A percentile compares a stretch with the other conserved stretches of the same genome.
These are phyloP conservation scores for Drosophila peninsularis DNA, from an alignment of 2,888 invertebrate genomes.

Conservation along the genomic window DNA sequence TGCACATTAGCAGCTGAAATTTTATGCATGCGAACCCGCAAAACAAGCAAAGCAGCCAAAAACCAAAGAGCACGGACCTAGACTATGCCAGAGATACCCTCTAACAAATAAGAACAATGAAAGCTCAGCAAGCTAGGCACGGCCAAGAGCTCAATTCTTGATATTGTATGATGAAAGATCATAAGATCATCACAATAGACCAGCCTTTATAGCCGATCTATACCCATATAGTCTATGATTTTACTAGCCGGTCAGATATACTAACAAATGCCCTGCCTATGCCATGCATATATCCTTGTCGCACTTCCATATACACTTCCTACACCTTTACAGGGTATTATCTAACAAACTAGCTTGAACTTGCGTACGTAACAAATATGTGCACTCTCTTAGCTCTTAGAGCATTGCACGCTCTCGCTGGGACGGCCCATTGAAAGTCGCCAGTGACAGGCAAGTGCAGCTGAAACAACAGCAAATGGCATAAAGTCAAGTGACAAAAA, in stretches of 20 bases:
- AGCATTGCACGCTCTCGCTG: constrained; percentile 19
- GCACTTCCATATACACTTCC: not conserved
- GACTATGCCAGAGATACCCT: constrained; percentile 20
- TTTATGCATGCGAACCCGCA: constrained; percentile 61
- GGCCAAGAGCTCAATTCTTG: not conserved
- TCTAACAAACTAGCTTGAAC: constrained; percentile 11
- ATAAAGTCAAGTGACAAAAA: constrained; percentile 61
- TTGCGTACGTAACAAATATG: constrained; percentile 22
- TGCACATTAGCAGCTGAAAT: constrained; percentile 61
- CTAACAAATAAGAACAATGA: too few relatives aligned
- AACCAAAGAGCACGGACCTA: constrained; percentile 7
- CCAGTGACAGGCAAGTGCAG: constrained; percentile 45
- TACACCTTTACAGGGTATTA: constrained; percentile 21
- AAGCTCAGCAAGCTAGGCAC: too few relatives aligned
- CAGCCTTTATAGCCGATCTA: not conserved
- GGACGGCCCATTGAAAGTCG: constrained; percentile 25
- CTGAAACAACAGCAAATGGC: constrained; percentile 21
- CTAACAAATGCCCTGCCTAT: not conserved
- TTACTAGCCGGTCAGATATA: too few relatives aligned
- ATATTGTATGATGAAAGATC: not conserved
- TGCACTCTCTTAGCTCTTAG: constrained; percentile 32
- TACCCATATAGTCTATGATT: too few relatives aligned
- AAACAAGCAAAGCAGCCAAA: constrained; percentile 51
- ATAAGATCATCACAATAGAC: not conserved
- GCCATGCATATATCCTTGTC: too few relatives aligned